Conservation (phyloP, 2,113 vertebrate genomes). For the Artemisiospiza belli region DNA sequence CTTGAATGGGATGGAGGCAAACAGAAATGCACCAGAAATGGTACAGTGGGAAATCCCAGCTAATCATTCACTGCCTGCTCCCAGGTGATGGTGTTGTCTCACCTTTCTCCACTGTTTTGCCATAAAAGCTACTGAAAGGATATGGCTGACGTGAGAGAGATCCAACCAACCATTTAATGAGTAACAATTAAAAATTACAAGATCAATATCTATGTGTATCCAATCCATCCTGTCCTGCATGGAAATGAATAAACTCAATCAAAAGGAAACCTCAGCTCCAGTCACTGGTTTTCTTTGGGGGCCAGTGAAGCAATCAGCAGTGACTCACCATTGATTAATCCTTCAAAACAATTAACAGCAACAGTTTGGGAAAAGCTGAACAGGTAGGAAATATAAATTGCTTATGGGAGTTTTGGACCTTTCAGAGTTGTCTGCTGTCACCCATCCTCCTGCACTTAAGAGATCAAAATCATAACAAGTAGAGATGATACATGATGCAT, state of each 20-base stretch:
- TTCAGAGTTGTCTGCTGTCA: not conserved
- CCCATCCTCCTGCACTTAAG: not conserved
- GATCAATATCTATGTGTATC: not conserved
- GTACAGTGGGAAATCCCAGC: not conserved
- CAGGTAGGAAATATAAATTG: not conserved
- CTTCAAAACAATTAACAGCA: not conserved
- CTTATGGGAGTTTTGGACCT: not conserved
- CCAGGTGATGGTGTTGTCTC: not conserved
- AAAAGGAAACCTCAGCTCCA: not conserved
- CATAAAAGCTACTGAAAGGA: not conserved
- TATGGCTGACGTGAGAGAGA: not conserved
- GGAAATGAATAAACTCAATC: not conserved
- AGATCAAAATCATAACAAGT: not conserved
- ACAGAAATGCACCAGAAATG: not conserved
- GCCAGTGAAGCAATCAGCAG: not conserved
- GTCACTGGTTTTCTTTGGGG: not conserved
- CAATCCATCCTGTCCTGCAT: not conserved
- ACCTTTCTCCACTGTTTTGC: not conserved
- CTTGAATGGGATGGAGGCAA: fast-evolving
- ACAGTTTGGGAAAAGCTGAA: not conserved
- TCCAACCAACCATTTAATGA: not conserved
- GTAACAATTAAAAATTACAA: not conserved
- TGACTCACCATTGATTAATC: not conserved
- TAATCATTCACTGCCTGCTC: not conserved
- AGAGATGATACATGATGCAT: not conserved